Percentiles rank a stretch among this genome's conserved stretches.
These are phyloP conservation scores for Agrilus cyanescens DNA, from an alignment of 2,888 invertebrate genomes.

Conservation along the genomic window DNA sequence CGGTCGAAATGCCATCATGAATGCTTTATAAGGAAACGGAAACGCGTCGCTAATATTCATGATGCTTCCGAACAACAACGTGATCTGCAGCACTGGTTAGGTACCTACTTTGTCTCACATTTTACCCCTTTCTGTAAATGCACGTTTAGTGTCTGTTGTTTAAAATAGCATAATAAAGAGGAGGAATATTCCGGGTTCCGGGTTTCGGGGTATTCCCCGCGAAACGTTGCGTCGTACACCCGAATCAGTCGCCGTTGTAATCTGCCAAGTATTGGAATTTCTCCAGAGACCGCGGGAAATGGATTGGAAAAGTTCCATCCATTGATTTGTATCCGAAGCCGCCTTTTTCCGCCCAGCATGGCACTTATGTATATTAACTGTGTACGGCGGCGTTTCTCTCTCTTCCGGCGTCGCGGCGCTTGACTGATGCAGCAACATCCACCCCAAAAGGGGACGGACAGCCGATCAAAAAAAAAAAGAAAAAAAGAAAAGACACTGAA, in stretches of 20 bases:
- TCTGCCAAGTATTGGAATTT: constrained; percentile 17
- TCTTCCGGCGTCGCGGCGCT: too few relatives aligned
- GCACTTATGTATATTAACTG: constrained; percentile 28
- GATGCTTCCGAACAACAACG: too few relatives aligned
- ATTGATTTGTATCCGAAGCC: constrained; percentile 34
- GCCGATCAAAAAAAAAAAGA: too few relatives aligned
- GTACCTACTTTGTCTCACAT: too few relatives aligned
- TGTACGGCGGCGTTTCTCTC: constrained; percentile 8
- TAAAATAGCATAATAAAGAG: background rate
- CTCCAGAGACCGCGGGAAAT: constrained; percentile 28
- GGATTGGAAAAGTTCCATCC: constrained; percentile 38
- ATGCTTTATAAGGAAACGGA: too few relatives aligned
- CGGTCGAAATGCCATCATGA: too few relatives aligned
- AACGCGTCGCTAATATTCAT: too few relatives aligned
- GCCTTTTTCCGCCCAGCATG: constrained; percentile 23
- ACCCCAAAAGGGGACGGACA: too few relatives aligned
- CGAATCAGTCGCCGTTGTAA: background rate
- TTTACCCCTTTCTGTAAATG: too few relatives aligned
- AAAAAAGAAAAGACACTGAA: too few relatives aligned
- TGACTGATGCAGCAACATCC: too few relatives aligned
- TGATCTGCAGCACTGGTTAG: too few relatives aligned
- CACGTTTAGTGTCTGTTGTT: background rate
- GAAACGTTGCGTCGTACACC: background rate
- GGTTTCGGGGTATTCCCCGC: constrained; percentile 1
- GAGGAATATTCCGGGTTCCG: background rate